phyloP scores from a whole-genome alignment of 2,797 vertebrate species.

The Buphagus erythrorhynchus region DNA sequence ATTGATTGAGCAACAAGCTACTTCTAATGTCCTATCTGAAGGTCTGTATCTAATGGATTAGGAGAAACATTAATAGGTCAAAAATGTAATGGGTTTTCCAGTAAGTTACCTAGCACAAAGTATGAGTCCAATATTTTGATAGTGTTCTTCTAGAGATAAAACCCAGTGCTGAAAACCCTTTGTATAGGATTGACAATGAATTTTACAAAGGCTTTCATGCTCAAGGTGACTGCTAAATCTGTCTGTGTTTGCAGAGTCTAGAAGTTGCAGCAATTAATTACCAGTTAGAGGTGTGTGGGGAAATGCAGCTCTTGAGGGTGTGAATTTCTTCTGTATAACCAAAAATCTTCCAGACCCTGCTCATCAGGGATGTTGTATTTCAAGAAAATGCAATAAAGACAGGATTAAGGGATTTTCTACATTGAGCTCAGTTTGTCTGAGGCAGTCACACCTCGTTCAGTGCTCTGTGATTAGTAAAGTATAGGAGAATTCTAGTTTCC shows the following conservation, averaged over 20 bases:
- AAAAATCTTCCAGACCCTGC: not conserved
- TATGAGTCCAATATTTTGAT: not conserved
- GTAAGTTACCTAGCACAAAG: not conserved
- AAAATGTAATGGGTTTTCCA: not conserved
- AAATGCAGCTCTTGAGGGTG: not conserved
- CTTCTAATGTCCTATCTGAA: not conserved
- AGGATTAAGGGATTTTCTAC: not conserved
- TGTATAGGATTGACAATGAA: not conserved
- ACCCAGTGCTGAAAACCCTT: not conserved
- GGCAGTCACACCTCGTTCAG: not conserved
- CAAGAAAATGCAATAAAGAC: not conserved
- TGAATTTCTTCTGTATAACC: not conserved
- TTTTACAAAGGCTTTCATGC: not conserved
- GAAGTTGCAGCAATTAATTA: not conserved
- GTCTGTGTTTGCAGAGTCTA: not conserved
- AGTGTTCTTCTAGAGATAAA: not conserved
- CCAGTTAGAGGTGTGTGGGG: not conserved
- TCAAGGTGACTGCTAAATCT: not conserved
- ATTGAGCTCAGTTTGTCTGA: not conserved
- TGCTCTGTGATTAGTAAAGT: not conserved
- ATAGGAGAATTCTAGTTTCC: not conserved
- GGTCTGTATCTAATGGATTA: not conserved
- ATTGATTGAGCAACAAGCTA: constrained; percentile 69
- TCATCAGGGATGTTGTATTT: not conserved
- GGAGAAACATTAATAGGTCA: not conserved